Percentiles rank a stretch among this genome's conserved stretches.
Conservation (phyloP, 2,113 vertebrate genomes). For the Apteryx owenii region DNA sequence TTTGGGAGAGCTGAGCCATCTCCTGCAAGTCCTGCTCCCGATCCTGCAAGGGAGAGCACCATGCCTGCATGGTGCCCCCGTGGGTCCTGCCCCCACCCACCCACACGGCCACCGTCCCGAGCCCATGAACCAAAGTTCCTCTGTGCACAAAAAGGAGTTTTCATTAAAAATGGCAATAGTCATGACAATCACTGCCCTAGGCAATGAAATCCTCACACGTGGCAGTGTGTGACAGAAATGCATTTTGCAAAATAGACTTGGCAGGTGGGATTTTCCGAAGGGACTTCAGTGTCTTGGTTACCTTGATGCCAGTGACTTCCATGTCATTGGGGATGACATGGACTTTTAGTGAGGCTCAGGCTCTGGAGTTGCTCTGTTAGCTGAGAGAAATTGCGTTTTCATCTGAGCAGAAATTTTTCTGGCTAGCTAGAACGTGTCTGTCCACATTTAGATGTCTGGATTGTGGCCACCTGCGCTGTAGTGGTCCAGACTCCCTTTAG, state of each 20-base stretch:
- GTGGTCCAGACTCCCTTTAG: not conserved
- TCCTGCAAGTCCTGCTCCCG: not conserved
- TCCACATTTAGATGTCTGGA: not conserved
- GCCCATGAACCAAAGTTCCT: not conserved
- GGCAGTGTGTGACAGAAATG: not conserved
- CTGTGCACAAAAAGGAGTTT: not conserved
- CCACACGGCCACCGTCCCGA: fast-evolving
- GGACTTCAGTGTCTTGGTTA: fast-evolving
- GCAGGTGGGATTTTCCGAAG: not conserved
- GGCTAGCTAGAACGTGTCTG: not conserved
- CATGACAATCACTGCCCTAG: not conserved
- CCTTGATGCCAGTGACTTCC: not conserved
- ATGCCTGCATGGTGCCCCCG: fast-evolving
- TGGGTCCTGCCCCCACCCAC: not conserved
- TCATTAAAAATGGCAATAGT: fast-evolving
- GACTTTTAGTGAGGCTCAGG: not conserved
- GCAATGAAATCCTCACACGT: not conserved
- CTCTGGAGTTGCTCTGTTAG: not conserved
- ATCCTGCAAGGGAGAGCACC: not conserved
- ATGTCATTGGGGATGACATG: not conserved
- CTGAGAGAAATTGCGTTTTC: not conserved
- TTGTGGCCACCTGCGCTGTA: not conserved
- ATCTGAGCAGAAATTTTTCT: not conserved
- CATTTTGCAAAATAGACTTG: not conserved
- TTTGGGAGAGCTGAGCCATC: not conserved